Percentiles rank a stretch among this genome's conserved stretches.
Conservation (phyloP, 2,888 invertebrate genomes). For the Sisyra terminalis region DNA sequence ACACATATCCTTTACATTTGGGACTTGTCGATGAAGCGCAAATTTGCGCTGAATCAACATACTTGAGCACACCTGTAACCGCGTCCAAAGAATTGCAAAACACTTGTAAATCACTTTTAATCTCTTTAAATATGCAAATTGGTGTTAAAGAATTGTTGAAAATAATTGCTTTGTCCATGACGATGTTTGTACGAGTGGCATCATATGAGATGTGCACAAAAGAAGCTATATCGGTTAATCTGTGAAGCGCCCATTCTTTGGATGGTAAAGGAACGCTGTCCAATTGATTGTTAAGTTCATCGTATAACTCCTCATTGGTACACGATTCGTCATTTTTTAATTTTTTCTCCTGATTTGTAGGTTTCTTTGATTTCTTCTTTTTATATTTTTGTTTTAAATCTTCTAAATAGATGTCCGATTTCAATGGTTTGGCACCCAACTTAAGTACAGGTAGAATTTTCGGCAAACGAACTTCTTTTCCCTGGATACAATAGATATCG, state of each 20-base stretch:
- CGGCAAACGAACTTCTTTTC: not conserved
- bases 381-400: not conserved
- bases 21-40: not conserved
- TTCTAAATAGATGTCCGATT: not conserved
- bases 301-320: not conserved
- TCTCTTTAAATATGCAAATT: slow-evolving; percentile 1
- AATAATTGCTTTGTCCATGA: not conserved
- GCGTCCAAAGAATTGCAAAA: slow-evolving; percentile 1
- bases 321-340: not conserved
- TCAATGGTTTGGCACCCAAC: slow-evolving; percentile 1
- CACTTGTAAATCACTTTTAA: slow-evolving; percentile 3
- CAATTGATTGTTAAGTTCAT: slow-evolving; percentile 1
- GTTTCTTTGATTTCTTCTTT: not conserved
- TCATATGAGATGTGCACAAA: slow-evolving; percentile 3
- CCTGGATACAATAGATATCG: slow-evolving; percentile 1
- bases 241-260: slow-evolving; percentile 5
- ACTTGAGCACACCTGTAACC: not conserved
- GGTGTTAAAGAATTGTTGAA: slow-evolving; percentile 1
- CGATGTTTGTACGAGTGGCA: not conserved
- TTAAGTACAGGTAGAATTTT: slow-evolving; percentile 1
- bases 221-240: not conserved
- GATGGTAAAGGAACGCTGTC: not conserved
- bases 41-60: not conserved
- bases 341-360: not conserved
- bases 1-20: too few relatives aligned